Base-by-base conservation (phyloP, 2,888 invertebrate species). In the Spialia ferax region DNA sequence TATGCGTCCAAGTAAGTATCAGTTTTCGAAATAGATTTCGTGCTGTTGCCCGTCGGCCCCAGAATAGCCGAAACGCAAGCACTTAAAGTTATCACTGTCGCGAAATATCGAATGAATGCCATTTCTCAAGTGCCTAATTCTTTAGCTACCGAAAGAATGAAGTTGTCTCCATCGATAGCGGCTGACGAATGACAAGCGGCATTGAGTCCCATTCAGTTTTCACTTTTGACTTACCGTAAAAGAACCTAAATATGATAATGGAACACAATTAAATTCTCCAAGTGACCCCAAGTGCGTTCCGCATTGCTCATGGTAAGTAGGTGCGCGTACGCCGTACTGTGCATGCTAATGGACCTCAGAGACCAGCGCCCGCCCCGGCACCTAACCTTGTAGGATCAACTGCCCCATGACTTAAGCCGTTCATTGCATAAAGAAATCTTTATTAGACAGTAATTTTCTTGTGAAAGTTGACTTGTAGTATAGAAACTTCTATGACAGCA, bases 1-100 rank as follows among this genome's bases (percentile, higher is more conserved):
- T 96, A 94, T 1, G 96, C 96, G 50, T 96, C 95, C 73, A 96
- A 83, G 76, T 96, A 96, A 2, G 95, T 95, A 81, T 96, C 96
- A 1, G 87, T 88, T 80, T 91, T 91, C 61, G 85, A 79, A 61
- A 77, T 73, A 15, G 76, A 65, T 77, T 89, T 90, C 0, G 89
- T 92, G 67, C 77, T 80, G 71, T 91, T 93, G 22, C 74, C 76
- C n/a, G 71, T 69, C 11, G 91, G 91, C n/a, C 89, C 89, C 8
- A 91, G 81, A 52, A 93, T 91, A 55, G 92, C 93, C 45, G 85
- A 77, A 69, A 77, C 90, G 73, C 83, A 86, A 71, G 77, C 85
- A 76, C 83, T 77, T 61, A 89, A 71, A 68, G 82, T 80, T 61
- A 91, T 73, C 72, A 90, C 68, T 68, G 78, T 77, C 63, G 82